Base-by-base conservation (phyloP, 2,797 vertebrate species). In the Leuciscus waleckii region DNA sequence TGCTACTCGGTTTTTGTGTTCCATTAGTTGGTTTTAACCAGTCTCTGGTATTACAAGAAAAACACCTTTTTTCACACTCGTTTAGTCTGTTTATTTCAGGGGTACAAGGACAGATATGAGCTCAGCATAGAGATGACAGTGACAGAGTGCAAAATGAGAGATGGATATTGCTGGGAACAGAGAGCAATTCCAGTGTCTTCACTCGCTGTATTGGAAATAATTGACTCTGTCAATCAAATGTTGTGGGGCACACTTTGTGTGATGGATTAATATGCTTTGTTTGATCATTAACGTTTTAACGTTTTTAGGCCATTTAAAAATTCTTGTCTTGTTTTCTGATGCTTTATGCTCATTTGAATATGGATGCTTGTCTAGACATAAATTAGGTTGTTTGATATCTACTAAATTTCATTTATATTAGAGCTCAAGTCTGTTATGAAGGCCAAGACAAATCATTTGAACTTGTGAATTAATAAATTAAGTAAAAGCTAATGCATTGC, bases 21-120 rank as follows among this genome's bases (percentile, higher is more conserved):
- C 51, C 26, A 65, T 3, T 65, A 29, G 63, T 65, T n/a, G 23
- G 11, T 71, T 54, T 51, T 21, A 49, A 43, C 16, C 26, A 21
- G 13, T 56, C 13, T n/a, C 23, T 54, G n/a, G 5, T 43, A 37
- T 58, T 39, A 83, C 56, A 51, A n/a, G 26, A 54, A 71, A 70
- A 43, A 67, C 19, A 74, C 58, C 2, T 56, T 83, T 39, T 84
- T 69, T 77, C 21, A 84, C 75, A 83, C 35, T 78, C 70, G 74
- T 88, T 83, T 86, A 86, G 83, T 85, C 37, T 67, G 74, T 88
- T 89, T 89, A 89, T 86, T 84, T 84, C 41, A 86, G 73, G 77
- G 67, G 83, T 80, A 85, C 58, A 49, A 63, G 19, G 81, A 84
- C 73, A 77, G 79, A 46, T 80, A 80, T 71, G 83, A 89, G 61